Conservation (phyloP, 1,140 invertebrate species). For the Eupristina koningsbergeri region DNA sequence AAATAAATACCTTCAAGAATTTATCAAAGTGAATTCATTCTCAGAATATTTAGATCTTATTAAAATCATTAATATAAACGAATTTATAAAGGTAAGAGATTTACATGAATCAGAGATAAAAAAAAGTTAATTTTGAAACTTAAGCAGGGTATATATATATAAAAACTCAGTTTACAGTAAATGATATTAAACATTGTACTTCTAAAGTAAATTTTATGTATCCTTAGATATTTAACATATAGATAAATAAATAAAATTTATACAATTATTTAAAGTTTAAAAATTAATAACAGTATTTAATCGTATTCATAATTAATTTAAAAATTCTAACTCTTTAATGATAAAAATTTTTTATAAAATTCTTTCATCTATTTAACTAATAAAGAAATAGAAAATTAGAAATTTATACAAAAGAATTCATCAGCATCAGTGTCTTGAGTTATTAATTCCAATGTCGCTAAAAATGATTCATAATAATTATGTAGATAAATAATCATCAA, state of each 20-base stretch:
- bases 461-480: too few relatives aligned
- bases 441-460: too few relatives aligned
- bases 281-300: constrained; percentile 41
- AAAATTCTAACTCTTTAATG: constrained; percentile 45
- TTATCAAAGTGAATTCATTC: constrained; percentile 69
- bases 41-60: constrained; percentile 63
- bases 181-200: constrained; percentile 62
- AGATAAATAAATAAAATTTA: neutral
- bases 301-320: constrained; percentile 42
- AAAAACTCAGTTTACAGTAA: constrained; percentile 63
- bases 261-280: neutral
- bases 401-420: constrained; percentile 2
- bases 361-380: constrained; percentile 9
- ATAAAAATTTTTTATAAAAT: constrained; percentile 12
- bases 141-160: constrained; percentile 56
- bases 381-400: neutral
- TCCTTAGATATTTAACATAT: constrained; percentile 62
- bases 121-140: constrained; percentile 62
- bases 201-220: constrained; percentile 59
- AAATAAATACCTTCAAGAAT: constrained; percentile 69
- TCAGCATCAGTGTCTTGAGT: neutral
- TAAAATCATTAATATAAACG: constrained; percentile 34
- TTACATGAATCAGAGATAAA: constrained; percentile 51
- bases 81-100: constrained; percentile 36
- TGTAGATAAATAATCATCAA: too few relatives aligned